These are phyloP conservation scores for Rousettus leschenaultii DNA, from an alignment of 2,113 vertebrate species.

Conservation along the genomic window DNA sequence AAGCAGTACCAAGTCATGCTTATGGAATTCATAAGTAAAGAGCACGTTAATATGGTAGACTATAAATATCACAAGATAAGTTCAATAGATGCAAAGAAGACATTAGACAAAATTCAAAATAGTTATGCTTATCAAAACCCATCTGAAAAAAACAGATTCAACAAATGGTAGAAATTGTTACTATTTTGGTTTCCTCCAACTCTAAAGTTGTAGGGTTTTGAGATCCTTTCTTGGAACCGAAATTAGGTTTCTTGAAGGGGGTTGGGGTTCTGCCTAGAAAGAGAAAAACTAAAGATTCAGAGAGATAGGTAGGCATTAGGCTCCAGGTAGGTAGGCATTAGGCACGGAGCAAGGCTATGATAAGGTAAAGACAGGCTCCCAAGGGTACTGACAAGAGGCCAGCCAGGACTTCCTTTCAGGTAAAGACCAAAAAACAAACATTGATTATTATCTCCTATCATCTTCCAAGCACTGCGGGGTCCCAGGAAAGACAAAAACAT, in stretches of 20 bases:
- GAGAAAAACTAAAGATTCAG: neutral
- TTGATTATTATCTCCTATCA: neutral
- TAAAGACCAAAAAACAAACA: neutral
- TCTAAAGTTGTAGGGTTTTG: neutral
- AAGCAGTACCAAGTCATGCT: no score
- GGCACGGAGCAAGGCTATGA: neutral
- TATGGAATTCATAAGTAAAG: neutral
- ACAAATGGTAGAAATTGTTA: neutral
- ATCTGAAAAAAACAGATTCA: neutral
- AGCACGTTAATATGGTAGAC: neutral
- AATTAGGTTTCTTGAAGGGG: neutral
- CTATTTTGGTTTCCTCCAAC: neutral
- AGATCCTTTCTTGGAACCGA: neutral
- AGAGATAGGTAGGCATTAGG: neutral
- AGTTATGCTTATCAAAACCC: neutral
- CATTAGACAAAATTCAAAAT: neutral
- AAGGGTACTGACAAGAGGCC: neutral
- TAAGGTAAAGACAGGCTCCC: neutral
- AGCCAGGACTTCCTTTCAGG: neutral
- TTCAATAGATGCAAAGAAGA: neutral
- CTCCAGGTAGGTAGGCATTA: neutral
- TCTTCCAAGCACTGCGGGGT: neutral
- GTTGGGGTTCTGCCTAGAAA: neutral
- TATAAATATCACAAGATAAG: neutral
- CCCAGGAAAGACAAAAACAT: neutral